These are phyloP conservation scores for Halictus rubicundus DNA, from an alignment of 1,140 invertebrate species.

Conservation along the genomic window DNA sequence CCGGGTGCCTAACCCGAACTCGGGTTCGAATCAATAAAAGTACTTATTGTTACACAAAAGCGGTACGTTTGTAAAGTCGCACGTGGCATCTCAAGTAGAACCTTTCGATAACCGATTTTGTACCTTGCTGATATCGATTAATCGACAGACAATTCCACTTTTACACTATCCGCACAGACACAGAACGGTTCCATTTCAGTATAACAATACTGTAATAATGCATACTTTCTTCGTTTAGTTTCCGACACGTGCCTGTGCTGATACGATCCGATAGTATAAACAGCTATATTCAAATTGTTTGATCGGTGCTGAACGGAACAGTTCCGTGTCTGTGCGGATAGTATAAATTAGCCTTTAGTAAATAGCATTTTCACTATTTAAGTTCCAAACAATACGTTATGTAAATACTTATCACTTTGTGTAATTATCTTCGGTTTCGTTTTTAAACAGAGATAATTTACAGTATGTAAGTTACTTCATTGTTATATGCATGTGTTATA, in stretches of 20 bases:
- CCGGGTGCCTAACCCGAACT: background rate
- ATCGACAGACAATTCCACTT: background rate
- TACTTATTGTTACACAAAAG: background rate
- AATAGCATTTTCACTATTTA: background rate
- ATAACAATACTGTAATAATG: no score
- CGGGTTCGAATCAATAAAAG: constrained; percentile 6
- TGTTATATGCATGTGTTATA: no score
- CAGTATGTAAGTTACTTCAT: no score
- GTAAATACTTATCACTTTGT: background rate
- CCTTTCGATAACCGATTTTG: constrained; percentile 1
- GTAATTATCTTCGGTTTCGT: no score
- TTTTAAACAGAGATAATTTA: background rate
- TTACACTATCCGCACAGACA: no score
- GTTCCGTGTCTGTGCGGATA: no score
- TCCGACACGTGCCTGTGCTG: no score
- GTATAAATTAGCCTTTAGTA: background rate
- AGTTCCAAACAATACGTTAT: background rate
- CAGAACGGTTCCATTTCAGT: no score
- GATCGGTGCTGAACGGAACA: no score
- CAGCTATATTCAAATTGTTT: no score
- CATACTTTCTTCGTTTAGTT: no score
- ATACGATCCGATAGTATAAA: no score
- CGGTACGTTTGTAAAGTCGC: background rate
- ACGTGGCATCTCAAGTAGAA: background rate
- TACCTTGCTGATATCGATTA: background rate